Percentiles rank a stretch among this genome's conserved stretches.
Evolutionary conservation across 2,113 vertebrate genomes (phyloP).

Genomic region (Corythornis madagascariensis): DNA sequence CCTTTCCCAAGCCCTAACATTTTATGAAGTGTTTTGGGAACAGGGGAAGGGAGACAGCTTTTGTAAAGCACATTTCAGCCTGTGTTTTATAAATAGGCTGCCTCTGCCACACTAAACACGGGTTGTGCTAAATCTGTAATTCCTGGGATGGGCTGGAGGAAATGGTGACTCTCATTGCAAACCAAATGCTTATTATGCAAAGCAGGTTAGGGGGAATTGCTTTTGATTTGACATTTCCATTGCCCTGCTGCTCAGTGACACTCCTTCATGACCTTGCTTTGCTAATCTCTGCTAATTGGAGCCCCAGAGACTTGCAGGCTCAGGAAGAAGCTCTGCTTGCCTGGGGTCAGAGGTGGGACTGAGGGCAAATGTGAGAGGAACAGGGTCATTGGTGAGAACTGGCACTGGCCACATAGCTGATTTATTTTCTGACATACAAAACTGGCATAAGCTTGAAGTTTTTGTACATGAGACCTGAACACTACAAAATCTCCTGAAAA

Average conservation of each 20-base stretch:
- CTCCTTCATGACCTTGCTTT: background rate
- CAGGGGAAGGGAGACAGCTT: background rate
- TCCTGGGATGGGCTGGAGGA: slow-evolving; percentile 50
- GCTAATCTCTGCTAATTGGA: background rate
- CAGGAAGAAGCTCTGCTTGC: background rate
- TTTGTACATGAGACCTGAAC: background rate
- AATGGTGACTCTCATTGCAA: slow-evolving; percentile 40
- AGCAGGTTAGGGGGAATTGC: background rate
- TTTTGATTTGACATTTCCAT: background rate
- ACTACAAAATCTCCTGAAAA: background rate
- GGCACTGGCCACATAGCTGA: background rate
- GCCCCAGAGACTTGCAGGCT: background rate
- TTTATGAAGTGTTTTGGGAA: background rate
- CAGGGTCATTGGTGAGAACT: background rate
- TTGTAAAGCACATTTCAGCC: slow-evolving; percentile 1
- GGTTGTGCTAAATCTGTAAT: slow-evolving; percentile 64
- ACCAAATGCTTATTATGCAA: background rate
- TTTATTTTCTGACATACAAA: background rate
- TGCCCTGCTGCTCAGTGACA: background rate
- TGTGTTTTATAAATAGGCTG: slow-evolving; percentile 34
- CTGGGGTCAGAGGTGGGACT: background rate
- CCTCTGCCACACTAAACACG: slow-evolving; percentile 39
- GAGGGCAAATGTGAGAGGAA: background rate
- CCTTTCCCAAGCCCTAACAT: background rate
- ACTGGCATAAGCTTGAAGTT: background rate